These are phyloP conservation scores for Camponotus floridanus DNA, from an alignment of 1,140 invertebrate species.

Conservation along the genomic window DNA sequence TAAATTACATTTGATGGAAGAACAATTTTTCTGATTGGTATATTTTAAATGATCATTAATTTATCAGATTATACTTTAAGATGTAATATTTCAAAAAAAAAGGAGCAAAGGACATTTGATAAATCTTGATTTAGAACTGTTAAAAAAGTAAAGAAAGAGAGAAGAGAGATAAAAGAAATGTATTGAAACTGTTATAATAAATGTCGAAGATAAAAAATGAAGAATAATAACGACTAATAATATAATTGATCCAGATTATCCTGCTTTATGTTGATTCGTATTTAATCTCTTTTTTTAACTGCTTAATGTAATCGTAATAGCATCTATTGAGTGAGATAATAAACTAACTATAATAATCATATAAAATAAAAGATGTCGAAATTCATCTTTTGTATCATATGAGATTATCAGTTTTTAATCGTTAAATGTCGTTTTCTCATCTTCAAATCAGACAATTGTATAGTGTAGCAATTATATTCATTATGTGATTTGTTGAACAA, in stretches of 20 bases:
- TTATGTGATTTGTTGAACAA: conserved; percentile 5
- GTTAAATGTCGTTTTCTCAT: conserved; percentile 21
- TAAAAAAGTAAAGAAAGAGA: not conserved
- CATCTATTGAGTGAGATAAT: not conserved
- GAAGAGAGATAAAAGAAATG: not conserved
- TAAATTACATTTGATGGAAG: not conserved
- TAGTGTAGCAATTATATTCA: conserved; percentile 5
- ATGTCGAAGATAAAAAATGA: not conserved
- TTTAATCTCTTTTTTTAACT: conserved; percentile 17
- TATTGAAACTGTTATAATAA: not conserved
- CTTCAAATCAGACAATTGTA: conserved; percentile 18
- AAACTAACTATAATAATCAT: conserved; percentile 9
- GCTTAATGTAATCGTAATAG: conserved; percentile 28
- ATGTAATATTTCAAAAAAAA: not conserved
- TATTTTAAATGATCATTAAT: not conserved
- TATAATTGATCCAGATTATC: not conserved
- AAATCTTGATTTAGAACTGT: not conserved
- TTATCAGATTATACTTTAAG: not conserved
- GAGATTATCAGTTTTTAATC: not conserved
- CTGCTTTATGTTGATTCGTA: conserved; percentile 15
- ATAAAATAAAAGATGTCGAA: not conserved
- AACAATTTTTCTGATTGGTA: not conserved
- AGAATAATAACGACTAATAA: conserved; percentile 6
- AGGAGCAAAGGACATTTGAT: not conserved
- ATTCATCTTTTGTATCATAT: not conserved